These are phyloP conservation scores for Diachasma alloeum DNA, from an alignment of 1,140 invertebrate genomes.

Conservation along the genomic window DNA sequence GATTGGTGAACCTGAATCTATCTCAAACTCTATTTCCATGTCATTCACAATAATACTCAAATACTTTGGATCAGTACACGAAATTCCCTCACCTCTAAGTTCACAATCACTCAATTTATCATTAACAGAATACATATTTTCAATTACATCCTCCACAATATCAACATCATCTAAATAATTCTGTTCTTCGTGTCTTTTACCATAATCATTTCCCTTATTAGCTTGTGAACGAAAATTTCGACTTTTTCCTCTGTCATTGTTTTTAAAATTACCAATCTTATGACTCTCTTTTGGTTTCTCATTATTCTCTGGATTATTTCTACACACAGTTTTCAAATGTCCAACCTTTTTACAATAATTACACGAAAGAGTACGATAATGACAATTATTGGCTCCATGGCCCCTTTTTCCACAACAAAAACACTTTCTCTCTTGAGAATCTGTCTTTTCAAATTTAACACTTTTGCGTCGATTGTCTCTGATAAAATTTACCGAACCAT, in stretches of 20 bases:
- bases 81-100: not conserved
- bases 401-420: slow-evolving; percentile 1
- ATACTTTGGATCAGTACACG: not conserved
- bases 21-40: not conserved
- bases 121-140: not conserved
- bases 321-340: not conserved
- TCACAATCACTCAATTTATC: not conserved
- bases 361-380: not conserved
- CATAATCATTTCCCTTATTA: not conserved
- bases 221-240: not conserved
- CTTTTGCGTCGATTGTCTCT: not conserved
- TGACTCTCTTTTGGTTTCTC: not conserved
- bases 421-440: not conserved
- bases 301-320: no score
- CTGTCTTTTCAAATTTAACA: not conserved
- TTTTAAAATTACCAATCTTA: not conserved
- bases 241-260: no score
- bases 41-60: not conserved
- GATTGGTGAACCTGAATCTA: not conserved
- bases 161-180: not conserved
- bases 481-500: not conserved
- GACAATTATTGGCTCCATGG: not conserved
- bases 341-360: not conserved
- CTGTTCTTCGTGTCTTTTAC: not conserved
- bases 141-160: no score